Base-by-base conservation (phyloP, 2,888 invertebrate genomes). In the Pyrgus malvae region DNA sequence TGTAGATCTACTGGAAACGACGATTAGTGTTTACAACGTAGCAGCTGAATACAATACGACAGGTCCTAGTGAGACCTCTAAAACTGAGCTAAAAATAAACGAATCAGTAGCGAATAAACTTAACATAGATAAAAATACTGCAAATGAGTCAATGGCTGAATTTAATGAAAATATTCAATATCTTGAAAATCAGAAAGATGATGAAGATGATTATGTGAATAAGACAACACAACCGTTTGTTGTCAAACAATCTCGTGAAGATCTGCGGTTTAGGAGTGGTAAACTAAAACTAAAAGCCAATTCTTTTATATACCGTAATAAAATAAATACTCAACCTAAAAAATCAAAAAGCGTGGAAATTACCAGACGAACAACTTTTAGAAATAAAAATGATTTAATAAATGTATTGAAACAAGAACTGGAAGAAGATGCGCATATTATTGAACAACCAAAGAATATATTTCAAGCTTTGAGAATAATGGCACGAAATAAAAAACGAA, bases 1-100 rank as follows among this genome's bases (percentile, higher is more conserved):
- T 41, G 76, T 82, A 0, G 80, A 87, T 62, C 45, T 85, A 6
- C 40, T 85, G 2, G 75, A 84, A 59, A 76, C 76, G 0, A 78
- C 81, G 0, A 72, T 82, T 0, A 76, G 65, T 46, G 72, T 72
- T 1, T 78, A 75, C 40, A 74, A 80, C 17, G 65, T 71, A 0
- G 67, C 73, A 37, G 48, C 66, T 0, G 63, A 70, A 1, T 57
- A 51, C 1, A 35, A 49, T 2, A 8, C 33, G 0, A 23, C 23
- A 0, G 42, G 1, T 16, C 35, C 35, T 1, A 56, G 44, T 2
- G 58, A 54, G 2, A 38, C 44, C 5, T 72, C 74, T 0, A 74
- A 76, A 49, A 54, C 66, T 0, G 59, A 61, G 2, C 54, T 83
- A 0, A 74, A 76, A 58, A 76, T 80, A 0, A 68, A 78, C 1